phyloP scores from a whole-genome alignment of 2,888 invertebrate genomes.

The Parascotia fuliginaria region DNA sequence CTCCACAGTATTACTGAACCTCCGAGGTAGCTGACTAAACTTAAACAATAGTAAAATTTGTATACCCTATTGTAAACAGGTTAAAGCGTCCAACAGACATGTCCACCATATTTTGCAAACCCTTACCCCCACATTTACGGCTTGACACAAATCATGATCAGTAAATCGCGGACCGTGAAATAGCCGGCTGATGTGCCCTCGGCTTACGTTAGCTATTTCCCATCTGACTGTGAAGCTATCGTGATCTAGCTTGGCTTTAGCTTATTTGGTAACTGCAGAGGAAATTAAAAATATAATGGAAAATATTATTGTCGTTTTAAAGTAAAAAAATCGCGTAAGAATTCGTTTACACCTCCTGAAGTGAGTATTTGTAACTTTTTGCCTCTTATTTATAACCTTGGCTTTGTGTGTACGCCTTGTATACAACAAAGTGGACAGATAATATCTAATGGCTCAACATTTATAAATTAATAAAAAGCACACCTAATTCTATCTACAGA shows the following conservation, averaged over 20 bases:
- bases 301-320: not conserved
- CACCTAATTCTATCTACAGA: no score
- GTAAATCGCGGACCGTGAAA: conserved; percentile 1
- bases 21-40: no score
- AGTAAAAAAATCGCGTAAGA: no score
- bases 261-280: conserved; percentile 1
- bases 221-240: conserved; percentile 28
- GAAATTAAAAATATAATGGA: conserved; percentile 7
- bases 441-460: no score
- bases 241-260: conserved; percentile 17
- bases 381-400: no score
- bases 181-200: not conserved
- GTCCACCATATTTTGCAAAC: not conserved
- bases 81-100: not conserved
- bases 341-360: no score
- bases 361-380: no score
- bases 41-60: not conserved
- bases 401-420: no score
- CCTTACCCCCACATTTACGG: not conserved
- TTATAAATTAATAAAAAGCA: no score
- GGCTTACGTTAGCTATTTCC: conserved; percentile 29
- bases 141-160: conserved; percentile 2
- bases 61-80: no score
- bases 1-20: no score
- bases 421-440: no score